Evolutionary conservation across 2,888 invertebrate genomes (phyloP).

Genomic region (Meiosimyza platycephala): DNA sequence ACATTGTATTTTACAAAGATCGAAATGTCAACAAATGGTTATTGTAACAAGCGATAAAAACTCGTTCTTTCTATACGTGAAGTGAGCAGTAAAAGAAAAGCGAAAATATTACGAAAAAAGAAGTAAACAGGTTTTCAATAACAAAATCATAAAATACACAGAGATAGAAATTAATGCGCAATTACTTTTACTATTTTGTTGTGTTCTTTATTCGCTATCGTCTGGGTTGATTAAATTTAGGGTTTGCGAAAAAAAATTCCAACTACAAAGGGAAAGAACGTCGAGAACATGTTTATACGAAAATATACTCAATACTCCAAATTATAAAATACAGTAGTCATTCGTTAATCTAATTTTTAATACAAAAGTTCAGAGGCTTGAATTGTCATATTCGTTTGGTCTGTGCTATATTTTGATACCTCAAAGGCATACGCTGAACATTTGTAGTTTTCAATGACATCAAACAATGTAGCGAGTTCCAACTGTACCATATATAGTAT

Average conservation of each 20-base stretch:
- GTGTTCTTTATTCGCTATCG: slow-evolving; percentile 4
- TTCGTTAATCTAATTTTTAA: not conserved
- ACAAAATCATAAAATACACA: not conserved
- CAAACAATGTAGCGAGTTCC: not conserved
- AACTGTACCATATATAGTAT: too few relatives aligned
- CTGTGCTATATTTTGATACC: not conserved
- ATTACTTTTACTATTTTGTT: not conserved
- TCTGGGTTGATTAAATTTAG: slow-evolving; percentile 1
- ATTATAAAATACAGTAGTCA: not conserved
- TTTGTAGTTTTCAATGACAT: not conserved
- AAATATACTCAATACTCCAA: too few relatives aligned
- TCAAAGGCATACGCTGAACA: not conserved
- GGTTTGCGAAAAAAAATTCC: not conserved
- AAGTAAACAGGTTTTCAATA: not conserved
- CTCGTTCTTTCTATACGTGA: too few relatives aligned
- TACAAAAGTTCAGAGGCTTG: not conserved
- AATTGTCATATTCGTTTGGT: too few relatives aligned
- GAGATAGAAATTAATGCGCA: not conserved
- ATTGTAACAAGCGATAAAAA: too few relatives aligned
- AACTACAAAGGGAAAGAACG: not conserved
- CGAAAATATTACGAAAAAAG: not conserved
- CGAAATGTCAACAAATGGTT: too few relatives aligned
- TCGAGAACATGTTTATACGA: not conserved
- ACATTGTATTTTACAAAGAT: too few relatives aligned
- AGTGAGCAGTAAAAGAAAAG: not conserved